These are phyloP conservation scores for Neodiprion virginianus DNA, from an alignment of 1,140 invertebrate species.

Conservation along the genomic window DNA sequence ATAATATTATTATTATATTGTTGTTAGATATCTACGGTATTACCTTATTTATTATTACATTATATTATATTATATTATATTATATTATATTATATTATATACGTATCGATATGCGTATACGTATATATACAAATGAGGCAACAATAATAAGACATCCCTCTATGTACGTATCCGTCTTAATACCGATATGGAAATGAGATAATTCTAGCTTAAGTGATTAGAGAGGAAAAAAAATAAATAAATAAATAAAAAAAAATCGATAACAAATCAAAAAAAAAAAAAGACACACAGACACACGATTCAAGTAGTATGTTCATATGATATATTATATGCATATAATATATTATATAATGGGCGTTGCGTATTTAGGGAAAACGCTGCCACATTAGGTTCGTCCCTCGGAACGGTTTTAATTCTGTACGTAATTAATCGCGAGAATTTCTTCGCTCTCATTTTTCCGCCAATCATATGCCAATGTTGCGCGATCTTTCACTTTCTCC, in stretches of 20 bases:
- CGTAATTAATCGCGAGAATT: too few species aligned
- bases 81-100: slow-evolving; percentile 22
- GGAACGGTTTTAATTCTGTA: slow-evolving; percentile 31
- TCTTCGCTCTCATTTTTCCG: too few species aligned
- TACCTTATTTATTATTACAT: slow-evolving; percentile 33
- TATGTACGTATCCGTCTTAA: not conserved
- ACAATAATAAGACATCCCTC: too few species aligned
- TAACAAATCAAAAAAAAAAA: too few species aligned
- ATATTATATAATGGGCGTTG: slow-evolving; percentile 5
- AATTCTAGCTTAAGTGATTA: not conserved
- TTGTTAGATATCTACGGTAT: slow-evolving; percentile 50
- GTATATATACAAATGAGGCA: slow-evolving; percentile 45
- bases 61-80: too few species aligned
- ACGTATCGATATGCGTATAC: slow-evolving; percentile 28
- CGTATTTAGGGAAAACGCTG: slow-evolving; percentile 31
- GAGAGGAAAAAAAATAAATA: too few species aligned
- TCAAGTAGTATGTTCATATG: not conserved
- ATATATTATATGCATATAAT: too few species aligned
- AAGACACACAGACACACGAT: not conserved
- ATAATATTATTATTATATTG: slow-evolving; percentile 57
- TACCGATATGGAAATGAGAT: not conserved
- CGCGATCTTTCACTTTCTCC: too few species aligned
- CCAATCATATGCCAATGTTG: too few species aligned
- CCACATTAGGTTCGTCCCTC: slow-evolving; percentile 33
- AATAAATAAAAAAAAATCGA: too few species aligned